Percentiles rank a stretch among this genome's conserved stretches.
Evolutionary conservation across 2,888 invertebrate species (phyloP).

Genomic region (Stegana nigrithorax): DNA sequence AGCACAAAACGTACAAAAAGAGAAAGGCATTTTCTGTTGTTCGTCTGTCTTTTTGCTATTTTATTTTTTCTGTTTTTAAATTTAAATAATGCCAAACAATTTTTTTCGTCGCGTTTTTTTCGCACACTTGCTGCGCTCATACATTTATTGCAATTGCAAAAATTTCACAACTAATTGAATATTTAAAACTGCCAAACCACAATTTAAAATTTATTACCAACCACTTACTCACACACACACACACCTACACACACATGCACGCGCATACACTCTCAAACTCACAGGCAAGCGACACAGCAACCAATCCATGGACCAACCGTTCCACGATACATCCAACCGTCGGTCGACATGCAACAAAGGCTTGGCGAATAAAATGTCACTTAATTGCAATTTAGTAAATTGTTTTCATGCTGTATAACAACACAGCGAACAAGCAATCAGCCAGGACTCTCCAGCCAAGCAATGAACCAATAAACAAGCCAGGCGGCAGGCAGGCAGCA

Average conservation of each 20-base stretch:
- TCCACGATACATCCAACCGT: neutral
- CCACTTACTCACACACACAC: constrained; percentile 36
- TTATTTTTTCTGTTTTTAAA: neutral
- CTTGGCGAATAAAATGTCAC: constrained; percentile 54
- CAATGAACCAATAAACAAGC: neutral
- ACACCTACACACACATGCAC: too few species aligned
- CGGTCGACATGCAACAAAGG: too few species aligned
- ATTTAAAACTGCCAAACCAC: constrained; percentile 64
- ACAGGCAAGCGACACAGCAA: constrained; percentile 1
- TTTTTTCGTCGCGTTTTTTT: neutral
- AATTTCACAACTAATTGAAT: constrained; percentile 64
- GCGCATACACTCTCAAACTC: neutral
- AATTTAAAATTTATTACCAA: constrained; percentile 65
- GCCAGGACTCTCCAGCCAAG: neutral
- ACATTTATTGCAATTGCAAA: constrained; percentile 30
- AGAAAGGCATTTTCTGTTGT: too few species aligned
- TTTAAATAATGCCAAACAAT: neutral
- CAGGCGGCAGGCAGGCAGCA: constrained; percentile 7
- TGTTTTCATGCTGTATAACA: constrained; percentile 61
- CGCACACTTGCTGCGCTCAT: neutral
- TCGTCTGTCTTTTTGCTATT: too few species aligned
- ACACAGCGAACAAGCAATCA: constrained; percentile 54
- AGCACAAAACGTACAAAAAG: neutral
- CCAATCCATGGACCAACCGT: neutral
- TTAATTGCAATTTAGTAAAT: constrained; percentile 67